Conservation (phyloP, 1,140 invertebrate species). For the Megalopta genalis region DNA sequence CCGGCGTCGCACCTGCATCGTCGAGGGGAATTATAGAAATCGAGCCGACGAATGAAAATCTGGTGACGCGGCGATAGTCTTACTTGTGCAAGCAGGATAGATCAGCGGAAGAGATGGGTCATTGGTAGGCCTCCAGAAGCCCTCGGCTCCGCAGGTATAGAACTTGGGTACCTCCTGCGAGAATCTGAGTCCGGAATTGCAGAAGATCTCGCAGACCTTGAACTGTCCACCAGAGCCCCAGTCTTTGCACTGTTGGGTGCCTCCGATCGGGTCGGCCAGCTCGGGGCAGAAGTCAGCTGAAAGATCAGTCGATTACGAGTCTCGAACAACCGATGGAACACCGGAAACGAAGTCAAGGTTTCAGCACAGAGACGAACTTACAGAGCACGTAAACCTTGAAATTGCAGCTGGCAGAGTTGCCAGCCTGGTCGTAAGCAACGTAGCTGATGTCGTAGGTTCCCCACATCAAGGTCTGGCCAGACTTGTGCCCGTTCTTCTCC, state of each 20-base stretch:
- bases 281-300: slow-evolving; percentile 94
- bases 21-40: not conserved
- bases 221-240: slow-evolving; percentile 98
- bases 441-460: slow-evolving; percentile 96
- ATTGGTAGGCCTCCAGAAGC: slow-evolving; percentile 94
- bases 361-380: slow-evolving; percentile 82
- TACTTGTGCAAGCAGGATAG: slow-evolving; percentile 95
- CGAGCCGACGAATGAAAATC: not conserved
- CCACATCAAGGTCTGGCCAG: slow-evolving; percentile 95
- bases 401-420: slow-evolving; percentile 94
- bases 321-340: slow-evolving; percentile 2
- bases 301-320: slow-evolving; percentile 50
- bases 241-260: slow-evolving; percentile 93
- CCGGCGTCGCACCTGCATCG: slow-evolving; percentile 86
- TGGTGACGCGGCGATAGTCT: too few species aligned
- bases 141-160: slow-evolving; percentile 97
- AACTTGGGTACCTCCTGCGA: slow-evolving; percentile 95
- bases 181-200: slow-evolving; percentile 92
- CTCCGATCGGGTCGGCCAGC: slow-evolving; percentile 92
- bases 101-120: slow-evolving; percentile 89
- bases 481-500: slow-evolving; percentile 92
- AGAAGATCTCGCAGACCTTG: slow-evolving; percentile 94
- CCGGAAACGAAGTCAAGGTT: not conserved
- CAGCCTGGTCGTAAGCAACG: slow-evolving; percentile 93
- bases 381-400: slow-evolving; percentile 96